Base-by-base conservation (phyloP, 2,888 invertebrate species). In the Eilema depressum region DNA sequence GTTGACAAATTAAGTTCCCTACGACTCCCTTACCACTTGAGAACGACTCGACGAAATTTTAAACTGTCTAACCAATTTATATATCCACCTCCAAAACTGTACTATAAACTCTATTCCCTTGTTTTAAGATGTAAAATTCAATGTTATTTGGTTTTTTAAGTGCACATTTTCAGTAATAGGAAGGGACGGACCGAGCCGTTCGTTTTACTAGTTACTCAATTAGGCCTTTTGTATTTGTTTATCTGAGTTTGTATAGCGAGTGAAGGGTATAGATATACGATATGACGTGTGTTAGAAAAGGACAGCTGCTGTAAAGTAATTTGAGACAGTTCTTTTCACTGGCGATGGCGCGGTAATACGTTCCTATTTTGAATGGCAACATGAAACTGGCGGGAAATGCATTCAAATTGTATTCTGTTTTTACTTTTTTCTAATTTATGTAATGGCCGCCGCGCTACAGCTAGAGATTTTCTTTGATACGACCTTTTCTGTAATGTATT, bases 191-290 rank as follows among this genome's bases (percentile, higher is more conserved):
- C 91, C 89, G 90, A 92, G 91, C 91, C 92, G 93, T 93, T 93
- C 94, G 93, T 93, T 95, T 93, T 94, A 94, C 95, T 95, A 95
- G 94, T 95, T 95, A 95, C 95, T 95, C 95, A 95, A 95, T 95
- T 95, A 95, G 95, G 94, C 94, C 94, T 95, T 95, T 95, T 95
- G 95, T 95, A 93, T 95, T 95, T 95, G 95, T 95, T 95, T 95
- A 95, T 95, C 93, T 93, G 93, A 95, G 94, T 95, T 95, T 94
- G 93, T 94, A 92, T 92, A 94, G 92, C 88, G 85, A 80, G 74
- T 79, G 89, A 94, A 78, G 82, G 86, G 74, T 91, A 93, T 68
- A 75, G 73, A 79, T 63, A 81, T 87, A 90, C 62, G 63, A 60
- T 60, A 67, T 65, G 8, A 14, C 30, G 59, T 47, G 69, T n/a